phyloP scores from a whole-genome alignment of 2,888 invertebrate genomes.

The Melieria omissa region DNA sequence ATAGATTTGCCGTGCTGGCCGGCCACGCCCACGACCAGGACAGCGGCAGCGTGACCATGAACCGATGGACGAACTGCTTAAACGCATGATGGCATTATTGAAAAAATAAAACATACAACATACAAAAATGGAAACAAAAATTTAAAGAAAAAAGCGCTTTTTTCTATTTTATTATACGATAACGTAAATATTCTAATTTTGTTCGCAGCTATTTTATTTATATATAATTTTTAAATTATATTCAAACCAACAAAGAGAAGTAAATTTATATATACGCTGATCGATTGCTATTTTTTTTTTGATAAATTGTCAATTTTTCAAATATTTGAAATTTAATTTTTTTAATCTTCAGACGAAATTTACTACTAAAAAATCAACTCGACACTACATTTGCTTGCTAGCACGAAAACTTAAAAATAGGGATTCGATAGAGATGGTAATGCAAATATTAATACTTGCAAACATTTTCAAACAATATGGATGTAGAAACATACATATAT shows the following conservation, averaged over 20 bases:
- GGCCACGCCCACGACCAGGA: too few species aligned
- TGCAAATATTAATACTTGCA: too few species aligned
- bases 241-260: conserved; percentile 32
- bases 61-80: conserved; percentile 8
- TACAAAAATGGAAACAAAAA: conserved; percentile 17
- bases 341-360: too few species aligned
- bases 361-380: too few species aligned
- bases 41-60: conserved; percentile 15
- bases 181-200: conserved; percentile 22
- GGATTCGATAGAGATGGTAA: too few species aligned
- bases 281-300: too few species aligned
- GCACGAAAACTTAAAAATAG: too few species aligned
- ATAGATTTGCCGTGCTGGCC: conserved; percentile 16
- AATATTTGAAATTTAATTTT: too few species aligned
- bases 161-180: conserved; percentile 28
- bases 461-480: too few species aligned
- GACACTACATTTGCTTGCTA: too few species aligned
- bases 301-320: too few species aligned
- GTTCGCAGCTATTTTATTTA: conserved; percentile 35
- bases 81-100: conserved; percentile 19
- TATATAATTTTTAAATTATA: conserved; percentile 33
- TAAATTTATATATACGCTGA: conserved; percentile 22
- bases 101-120: conserved; percentile 15
- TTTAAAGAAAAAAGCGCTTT: conserved; percentile 25
- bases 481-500: conserved; percentile 2